Conservation (phyloP, 2,113 vertebrate genomes). For the Pedionomus torquatus region DNA sequence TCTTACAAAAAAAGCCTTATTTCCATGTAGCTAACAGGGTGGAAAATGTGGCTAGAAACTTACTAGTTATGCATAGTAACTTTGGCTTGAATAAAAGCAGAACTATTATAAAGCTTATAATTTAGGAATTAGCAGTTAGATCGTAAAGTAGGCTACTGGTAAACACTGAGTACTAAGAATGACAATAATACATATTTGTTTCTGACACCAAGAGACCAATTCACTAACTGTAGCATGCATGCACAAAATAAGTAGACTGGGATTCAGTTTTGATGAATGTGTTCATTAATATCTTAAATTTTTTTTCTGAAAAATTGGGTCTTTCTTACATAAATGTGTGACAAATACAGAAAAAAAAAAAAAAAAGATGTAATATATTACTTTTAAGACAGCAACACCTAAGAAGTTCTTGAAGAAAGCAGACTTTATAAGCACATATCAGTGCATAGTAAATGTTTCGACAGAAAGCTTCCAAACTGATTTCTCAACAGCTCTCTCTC, state of each 20-base stretch:
- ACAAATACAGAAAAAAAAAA: neutral
- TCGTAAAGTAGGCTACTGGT: conserved; percentile 4
- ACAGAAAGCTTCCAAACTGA: neutral
- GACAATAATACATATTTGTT: neutral
- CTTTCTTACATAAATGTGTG: neutral
- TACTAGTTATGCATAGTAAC: conserved; percentile 25
- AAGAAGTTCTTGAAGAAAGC: neutral
- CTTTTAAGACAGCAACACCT: neutral
- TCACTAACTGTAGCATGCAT: neutral
- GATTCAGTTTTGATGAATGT: neutral
- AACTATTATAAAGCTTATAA: conserved; percentile 42
- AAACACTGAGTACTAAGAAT: conserved; percentile 5
- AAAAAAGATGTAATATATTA: neutral
- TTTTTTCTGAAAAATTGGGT: neutral
- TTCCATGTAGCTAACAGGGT: conserved; percentile 41
- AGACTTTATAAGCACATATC: neutral
- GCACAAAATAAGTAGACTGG: neutral
- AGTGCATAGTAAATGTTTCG: neutral
- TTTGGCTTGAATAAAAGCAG: conserved; percentile 37
- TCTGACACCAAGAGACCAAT: neutral
- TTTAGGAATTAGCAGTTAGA: conserved; percentile 53
- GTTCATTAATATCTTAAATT: neutral
- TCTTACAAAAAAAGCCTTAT: conserved; percentile 57
- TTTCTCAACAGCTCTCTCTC: neutral
- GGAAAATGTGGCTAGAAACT: conserved; percentile 46